These are phyloP conservation scores for Setophaga petechia DNA, from an alignment of 2,113 vertebrate species.

Conservation along the genomic window DNA sequence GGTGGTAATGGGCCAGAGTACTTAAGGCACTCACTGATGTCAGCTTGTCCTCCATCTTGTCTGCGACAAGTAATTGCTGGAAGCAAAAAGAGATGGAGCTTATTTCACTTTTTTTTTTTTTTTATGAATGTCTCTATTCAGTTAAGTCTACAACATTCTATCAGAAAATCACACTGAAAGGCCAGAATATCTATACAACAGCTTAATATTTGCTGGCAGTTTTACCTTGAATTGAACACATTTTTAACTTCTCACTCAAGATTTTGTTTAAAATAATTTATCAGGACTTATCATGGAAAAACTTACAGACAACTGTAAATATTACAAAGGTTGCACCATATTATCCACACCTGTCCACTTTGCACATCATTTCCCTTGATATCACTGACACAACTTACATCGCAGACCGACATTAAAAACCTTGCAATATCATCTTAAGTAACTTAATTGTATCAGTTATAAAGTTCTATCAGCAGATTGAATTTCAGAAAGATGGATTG, in stretches of 20 bases:
- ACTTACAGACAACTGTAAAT: neutral
- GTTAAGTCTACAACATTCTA: neutral
- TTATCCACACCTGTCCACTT: neutral
- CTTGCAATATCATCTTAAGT: neutral
- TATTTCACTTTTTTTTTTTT: neutral
- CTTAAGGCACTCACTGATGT: slow-evolving; percentile 87
- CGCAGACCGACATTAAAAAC: neutral
- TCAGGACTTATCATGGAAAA: neutral
- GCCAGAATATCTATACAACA: neutral
- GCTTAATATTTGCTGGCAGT: neutral
- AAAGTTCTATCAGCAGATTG: neutral
- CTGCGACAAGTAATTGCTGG: slow-evolving; percentile 94
- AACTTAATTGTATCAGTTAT: neutral
- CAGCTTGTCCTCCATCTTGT: slow-evolving; percentile 88
- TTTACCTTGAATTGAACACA: neutral
- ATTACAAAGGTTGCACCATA: neutral
- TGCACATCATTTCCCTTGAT: neutral
- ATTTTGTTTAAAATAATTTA: neutral
- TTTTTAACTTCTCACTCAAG: neutral
- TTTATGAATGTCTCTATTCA: neutral
- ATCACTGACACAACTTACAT: neutral
- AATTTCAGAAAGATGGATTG: neutral
- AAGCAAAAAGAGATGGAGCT: slow-evolving; percentile 35
- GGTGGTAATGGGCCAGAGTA: slow-evolving; percentile 83
- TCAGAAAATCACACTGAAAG: neutral